phyloP scores from a whole-genome alignment of 1,140 invertebrate species.

The Brachionus plicatilis region DNA sequence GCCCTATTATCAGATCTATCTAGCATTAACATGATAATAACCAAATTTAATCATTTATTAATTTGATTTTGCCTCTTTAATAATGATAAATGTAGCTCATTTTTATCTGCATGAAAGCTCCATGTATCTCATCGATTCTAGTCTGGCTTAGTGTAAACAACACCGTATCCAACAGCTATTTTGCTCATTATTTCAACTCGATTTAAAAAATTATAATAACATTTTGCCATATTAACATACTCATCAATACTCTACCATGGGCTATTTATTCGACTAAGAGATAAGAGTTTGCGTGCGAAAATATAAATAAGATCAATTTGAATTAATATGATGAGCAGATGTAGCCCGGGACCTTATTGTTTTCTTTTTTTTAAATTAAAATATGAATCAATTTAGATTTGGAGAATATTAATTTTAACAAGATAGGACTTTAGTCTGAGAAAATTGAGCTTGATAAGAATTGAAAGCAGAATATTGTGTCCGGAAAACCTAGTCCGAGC shows the following conservation, averaged over 20 bases:
- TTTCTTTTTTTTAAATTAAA: background rate
- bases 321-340: slow-evolving; percentile 37
- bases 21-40: background rate
- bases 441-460: background rate
- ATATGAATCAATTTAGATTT: background rate
- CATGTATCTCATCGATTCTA: background rate
- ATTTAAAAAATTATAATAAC: slow-evolving; percentile 17
- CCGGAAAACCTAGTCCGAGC: background rate
- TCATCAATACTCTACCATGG: background rate
- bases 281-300: slow-evolving; percentile 21
- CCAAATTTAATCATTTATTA: slow-evolving; percentile 3
- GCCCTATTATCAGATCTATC: background rate
- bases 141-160: slow-evolving; percentile 13
- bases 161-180: slow-evolving; percentile 33
- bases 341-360: background rate
- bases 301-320: slow-evolving; percentile 4
- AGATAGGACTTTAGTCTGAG: background rate
- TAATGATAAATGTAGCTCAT: background rate
- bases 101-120: background rate
- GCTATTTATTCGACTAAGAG: background rate
- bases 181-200: slow-evolving; percentile 17
- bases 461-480: background rate
- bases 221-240: slow-evolving; percentile 26
- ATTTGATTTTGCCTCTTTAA: background rate
- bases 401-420: background rate